Percentiles rank a stretch among this genome's conserved stretches.
Evolutionary conservation across 2,888 invertebrate genomes (phyloP).

Genomic region (Aquatica leii): DNA sequence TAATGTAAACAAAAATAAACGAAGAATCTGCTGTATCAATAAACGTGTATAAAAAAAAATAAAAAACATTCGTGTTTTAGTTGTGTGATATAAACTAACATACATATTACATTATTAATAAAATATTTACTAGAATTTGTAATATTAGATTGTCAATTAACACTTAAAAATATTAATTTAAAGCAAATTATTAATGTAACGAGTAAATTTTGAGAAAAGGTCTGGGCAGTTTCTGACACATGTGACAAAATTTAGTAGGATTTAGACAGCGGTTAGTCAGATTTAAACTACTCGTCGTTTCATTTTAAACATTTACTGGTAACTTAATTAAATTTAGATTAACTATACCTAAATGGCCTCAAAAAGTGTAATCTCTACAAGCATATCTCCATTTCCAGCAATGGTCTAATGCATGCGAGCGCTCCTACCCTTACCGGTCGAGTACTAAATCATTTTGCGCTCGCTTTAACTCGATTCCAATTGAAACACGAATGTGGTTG

Average conservation of each 20-base stretch:
- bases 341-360: slow-evolving; percentile 48
- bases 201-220: slow-evolving; percentile 17
- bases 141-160: no score
- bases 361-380: slow-evolving; percentile 49
- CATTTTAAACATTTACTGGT: slow-evolving; percentile 37
- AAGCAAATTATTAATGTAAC: slow-evolving; percentile 8
- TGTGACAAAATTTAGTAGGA: slow-evolving; percentile 23
- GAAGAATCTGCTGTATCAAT: no score
- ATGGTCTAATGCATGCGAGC: slow-evolving; percentile 35
- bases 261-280: slow-evolving; percentile 20
- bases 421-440: slow-evolving; percentile 32
- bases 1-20: no score
- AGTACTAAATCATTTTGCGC: slow-evolving; percentile 53
- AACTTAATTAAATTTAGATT: slow-evolving; percentile 54
- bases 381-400: slow-evolving; percentile 43
- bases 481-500: slow-evolving; percentile 55
- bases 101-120: no score
- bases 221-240: slow-evolving; percentile 30
- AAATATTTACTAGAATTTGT: no score
- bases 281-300: slow-evolving; percentile 22
- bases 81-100: no score
- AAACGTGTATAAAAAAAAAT: no score
- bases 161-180: no score
- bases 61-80: no score
- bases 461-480: slow-evolving; percentile 56